Base-by-base conservation (phyloP, 1,140 invertebrate species). In the Andrena cerasifolii region DNA sequence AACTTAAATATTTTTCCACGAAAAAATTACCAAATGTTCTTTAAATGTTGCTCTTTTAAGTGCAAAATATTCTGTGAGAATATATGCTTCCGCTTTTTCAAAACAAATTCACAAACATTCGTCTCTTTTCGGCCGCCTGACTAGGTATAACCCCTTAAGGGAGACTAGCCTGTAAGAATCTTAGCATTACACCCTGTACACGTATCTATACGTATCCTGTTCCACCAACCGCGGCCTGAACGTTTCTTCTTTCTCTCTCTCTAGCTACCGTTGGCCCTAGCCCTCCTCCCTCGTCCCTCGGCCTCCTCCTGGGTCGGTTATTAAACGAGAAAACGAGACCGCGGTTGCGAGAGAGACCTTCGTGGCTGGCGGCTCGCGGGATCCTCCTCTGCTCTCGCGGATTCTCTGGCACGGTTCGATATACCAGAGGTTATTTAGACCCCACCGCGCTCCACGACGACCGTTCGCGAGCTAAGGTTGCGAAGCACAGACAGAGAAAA, bases 311-410 rank as follows among this genome's bases (percentile, higher is more conserved):
- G n/a, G 49, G 59, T 53, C 21, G 67, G 40, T 78, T 80, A 80
- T 76, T 62, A 77, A 80, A 80, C 78, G 53, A 82, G 78, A 75
- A 66, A 83, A 80, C 75, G 74, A 76, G 72, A 71, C 51, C 68
- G 61, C 31, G 66, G 45, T 63, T 58, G 36, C 47, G 26, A 79
- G 54, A 78, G 43, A 83, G 72, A 71, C 62, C 54, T 58, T 62
- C 63, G 58, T 54, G 21, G 33, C 45, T 62, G 43, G 70, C 71
- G 36, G 24, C 51, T 49, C 75, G 67, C 59, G 79, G 24, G 56
- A 31, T 75, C 59, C 68, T 63, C 68, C n/a, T 56, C 68, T 63
- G 67, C n/a, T 56, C 49, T 56, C 78, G 73, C 78, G 73, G 61
- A 77, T 80, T 77, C 63, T 53, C 78, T 61, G 71, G 56, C 74